Evolutionary conservation across 2,797 vertebrate genomes (phyloP).

Genomic region (Notamacropus eugenii): DNA sequence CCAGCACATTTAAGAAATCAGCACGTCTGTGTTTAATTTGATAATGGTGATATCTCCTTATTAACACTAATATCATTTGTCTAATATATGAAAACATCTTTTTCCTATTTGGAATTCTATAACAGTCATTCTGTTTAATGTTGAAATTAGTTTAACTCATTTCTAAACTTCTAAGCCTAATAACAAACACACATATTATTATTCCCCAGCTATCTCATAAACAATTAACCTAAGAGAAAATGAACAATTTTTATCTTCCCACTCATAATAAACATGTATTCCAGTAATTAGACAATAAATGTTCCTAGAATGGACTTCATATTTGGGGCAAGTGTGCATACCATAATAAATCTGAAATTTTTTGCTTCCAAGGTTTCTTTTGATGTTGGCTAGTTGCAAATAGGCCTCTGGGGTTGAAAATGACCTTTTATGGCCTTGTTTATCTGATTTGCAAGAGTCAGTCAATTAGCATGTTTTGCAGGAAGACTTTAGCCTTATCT

Average conservation of each 20-base stretch:
- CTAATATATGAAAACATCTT: constrained; percentile 23
- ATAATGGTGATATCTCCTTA: constrained; percentile 54
- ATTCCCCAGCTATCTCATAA: not conserved
- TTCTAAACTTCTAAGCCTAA: not conserved
- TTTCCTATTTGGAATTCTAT: not conserved
- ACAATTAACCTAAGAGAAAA: not conserved
- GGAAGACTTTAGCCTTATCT: constrained; percentile 54
- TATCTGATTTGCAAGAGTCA: constrained; percentile 60
- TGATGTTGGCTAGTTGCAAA: constrained; percentile 17
- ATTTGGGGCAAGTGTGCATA: not conserved
- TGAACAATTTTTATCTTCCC: not conserved
- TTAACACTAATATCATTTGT: constrained; percentile 38
- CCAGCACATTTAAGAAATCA: constrained; percentile 40
- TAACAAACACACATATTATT: not conserved
- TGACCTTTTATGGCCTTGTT: constrained; percentile 21
- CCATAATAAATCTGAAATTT: not conserved
- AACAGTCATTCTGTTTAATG: not conserved
- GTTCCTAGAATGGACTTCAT: not conserved
- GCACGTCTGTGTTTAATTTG: not conserved
- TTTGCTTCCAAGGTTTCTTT: constrained; percentile 39
- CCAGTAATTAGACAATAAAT: not conserved
- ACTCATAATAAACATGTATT: not conserved
- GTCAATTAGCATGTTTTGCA: constrained; percentile 23
- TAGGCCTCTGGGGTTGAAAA: constrained; percentile 15
- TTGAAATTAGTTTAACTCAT: not conserved